Base-by-base conservation (phyloP, 2,888 invertebrate genomes). In the Ischnus inquisitorius region DNA sequence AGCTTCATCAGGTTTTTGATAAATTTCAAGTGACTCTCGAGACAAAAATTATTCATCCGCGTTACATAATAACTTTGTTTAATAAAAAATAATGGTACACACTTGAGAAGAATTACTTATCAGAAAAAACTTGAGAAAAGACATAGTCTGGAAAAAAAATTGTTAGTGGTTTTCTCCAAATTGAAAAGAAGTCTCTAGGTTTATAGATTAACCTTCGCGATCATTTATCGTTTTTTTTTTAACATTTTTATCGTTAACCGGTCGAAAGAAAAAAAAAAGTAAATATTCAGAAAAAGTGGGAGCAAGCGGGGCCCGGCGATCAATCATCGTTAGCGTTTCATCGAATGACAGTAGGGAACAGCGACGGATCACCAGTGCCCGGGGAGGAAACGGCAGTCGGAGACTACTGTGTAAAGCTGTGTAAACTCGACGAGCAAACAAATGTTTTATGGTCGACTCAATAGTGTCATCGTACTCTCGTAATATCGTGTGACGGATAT, bases 281-380 rank as follows among this genome's bases (percentile, higher is more conserved):
- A 57, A 22, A 64, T 46, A 60, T 43, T 60, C 41, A 48, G 43
- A 60, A 19, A 64, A 60, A 62, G 64, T 64, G 51, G 46, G 8
- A 64, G 51, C 34, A 62, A 48, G 39, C 60, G 72, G 60, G 74
- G 1, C 54, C 12, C 54, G n/a, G 74, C 68, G 25, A 82, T 82
- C 77, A 87, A 88, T 92, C 91, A 92, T 92, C 90, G 88, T 92
- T 91, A 91, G 89, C 82, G 89, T 90, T 91, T 88, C 89, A 89
- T 90, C 90, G 89, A 88, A 85, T 88, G 87, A 90, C 88, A 81
- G 75, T 76, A 39, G 68, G 51, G 62, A 34, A 57, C 83, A 86
- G 85, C 87, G 77, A 80, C 88, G 87, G 87, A 88, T 87, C 79
- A 62, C 34, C 83, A 81, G 81, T 25, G 64, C 46, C 76, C 25